phyloP scores from a whole-genome alignment of 2,797 vertebrate species.

The Crypturellus tataupa region DNA sequence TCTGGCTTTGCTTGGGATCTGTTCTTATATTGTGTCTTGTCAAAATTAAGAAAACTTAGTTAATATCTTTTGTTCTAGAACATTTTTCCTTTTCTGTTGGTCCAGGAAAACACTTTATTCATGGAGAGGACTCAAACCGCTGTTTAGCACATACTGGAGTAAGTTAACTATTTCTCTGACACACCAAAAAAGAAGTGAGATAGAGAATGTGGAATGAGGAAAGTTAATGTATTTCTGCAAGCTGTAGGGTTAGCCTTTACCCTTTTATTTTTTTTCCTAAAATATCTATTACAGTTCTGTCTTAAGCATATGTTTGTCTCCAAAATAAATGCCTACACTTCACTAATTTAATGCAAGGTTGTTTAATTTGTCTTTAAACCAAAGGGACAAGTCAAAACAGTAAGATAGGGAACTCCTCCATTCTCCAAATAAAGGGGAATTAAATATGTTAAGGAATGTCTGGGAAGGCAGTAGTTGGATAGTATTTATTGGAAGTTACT shows the following conservation, averaged over 20 bases:
- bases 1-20: background rate
- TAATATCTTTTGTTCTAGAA: background rate
- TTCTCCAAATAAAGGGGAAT: background rate
- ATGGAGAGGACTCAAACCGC: background rate
- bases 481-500: background rate
- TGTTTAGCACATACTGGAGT: background rate
- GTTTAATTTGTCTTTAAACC: background rate
- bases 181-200: too few species aligned
- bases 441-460: background rate
- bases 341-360: background rate
- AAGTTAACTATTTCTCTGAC: background rate
- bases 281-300: background rate
- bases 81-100: fast-evolving
- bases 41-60: background rate
- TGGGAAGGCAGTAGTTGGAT: background rate
- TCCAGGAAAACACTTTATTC: background rate
- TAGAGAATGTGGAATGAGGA: background rate
- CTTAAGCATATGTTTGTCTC: background rate
- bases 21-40: background rate
- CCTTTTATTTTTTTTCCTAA: too few species aligned
- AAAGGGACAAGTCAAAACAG: background rate
- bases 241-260: background rate
- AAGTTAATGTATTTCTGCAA: background rate
- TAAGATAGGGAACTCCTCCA: background rate
- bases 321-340: background rate